phyloP scores from a whole-genome alignment of 2,888 invertebrate genomes.

The Habrosyne pyritoides region DNA sequence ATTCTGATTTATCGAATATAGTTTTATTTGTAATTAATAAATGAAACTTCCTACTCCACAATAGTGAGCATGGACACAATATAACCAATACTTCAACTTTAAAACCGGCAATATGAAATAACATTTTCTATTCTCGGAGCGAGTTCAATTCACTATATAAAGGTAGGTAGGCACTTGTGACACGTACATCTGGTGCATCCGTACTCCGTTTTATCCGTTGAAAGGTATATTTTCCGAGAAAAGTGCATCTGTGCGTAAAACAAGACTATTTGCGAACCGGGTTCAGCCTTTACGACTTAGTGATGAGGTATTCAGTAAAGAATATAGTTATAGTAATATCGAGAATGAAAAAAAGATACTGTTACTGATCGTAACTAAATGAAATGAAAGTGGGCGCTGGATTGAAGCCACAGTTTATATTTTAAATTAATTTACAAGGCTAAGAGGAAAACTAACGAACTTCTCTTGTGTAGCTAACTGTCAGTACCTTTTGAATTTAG shows the following conservation, averaged over 20 bases:
- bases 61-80: background rate
- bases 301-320: background rate
- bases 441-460: too few species aligned
- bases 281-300: background rate
- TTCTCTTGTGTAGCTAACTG: too few species aligned
- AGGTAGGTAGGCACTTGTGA: conserved; percentile 5
- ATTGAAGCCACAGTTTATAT: too few species aligned
- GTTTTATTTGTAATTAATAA: too few species aligned
- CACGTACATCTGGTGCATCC: conserved; percentile 11
- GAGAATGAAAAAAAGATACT: too few species aligned
- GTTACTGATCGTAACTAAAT: too few species aligned
- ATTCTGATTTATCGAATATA: too few species aligned
- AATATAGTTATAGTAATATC: background rate
- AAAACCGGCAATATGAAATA: background rate
- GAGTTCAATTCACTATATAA: background rate
- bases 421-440: too few species aligned
- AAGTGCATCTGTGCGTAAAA: conserved; percentile 36
- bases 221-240: conserved; percentile 17
- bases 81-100: background rate
- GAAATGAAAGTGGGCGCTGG: too few species aligned
- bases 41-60: background rate
- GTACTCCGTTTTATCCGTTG: conserved; percentile 1
- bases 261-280: conserved; percentile 13
- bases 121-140: background rate
- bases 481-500: too few species aligned